These are phyloP conservation scores for Lasioglossum malachurum DNA, from an alignment of 2,888 invertebrate species.

Conservation along the genomic window DNA sequence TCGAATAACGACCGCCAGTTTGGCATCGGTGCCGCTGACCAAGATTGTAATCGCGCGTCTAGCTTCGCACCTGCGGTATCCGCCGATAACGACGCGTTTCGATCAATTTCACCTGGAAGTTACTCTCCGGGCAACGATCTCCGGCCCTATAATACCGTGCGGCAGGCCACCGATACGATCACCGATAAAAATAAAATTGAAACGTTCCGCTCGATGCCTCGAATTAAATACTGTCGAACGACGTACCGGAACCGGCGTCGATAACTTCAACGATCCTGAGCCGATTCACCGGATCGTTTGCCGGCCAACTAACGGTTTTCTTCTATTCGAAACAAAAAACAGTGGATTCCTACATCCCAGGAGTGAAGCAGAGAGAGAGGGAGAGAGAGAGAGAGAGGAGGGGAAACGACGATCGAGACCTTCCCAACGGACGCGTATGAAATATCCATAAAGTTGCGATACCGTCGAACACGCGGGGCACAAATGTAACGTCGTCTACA, in stretches of 20 bases:
- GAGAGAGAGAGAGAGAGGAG: neutral
- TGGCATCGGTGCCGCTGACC: slow-evolving; percentile 39
- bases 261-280: neutral
- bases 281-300: neutral
- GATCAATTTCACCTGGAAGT: slow-evolving; percentile 34
- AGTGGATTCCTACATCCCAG: neutral
- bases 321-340: neutral
- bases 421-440: slow-evolving; percentile 24
- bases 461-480: slow-evolving; percentile 30
- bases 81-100: slow-evolving; percentile 22
- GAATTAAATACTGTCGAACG: neutral
- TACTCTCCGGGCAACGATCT: neutral
- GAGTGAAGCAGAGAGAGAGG: neutral
- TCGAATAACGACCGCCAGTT: slow-evolving; percentile 42
- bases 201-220: neutral
- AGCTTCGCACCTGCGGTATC: slow-evolving; percentile 37
- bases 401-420: slow-evolving; percentile 16
- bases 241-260: neutral
- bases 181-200: neutral
- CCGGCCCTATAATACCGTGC: neutral
- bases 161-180: neutral
- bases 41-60: slow-evolving; percentile 53
- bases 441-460: slow-evolving; percentile 32
- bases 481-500: slow-evolving; percentile 54
- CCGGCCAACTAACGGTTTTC: neutral